Evolutionary conservation across 2,888 invertebrate genomes (phyloP).

Genomic region (Dryadula phaetusa): DNA sequence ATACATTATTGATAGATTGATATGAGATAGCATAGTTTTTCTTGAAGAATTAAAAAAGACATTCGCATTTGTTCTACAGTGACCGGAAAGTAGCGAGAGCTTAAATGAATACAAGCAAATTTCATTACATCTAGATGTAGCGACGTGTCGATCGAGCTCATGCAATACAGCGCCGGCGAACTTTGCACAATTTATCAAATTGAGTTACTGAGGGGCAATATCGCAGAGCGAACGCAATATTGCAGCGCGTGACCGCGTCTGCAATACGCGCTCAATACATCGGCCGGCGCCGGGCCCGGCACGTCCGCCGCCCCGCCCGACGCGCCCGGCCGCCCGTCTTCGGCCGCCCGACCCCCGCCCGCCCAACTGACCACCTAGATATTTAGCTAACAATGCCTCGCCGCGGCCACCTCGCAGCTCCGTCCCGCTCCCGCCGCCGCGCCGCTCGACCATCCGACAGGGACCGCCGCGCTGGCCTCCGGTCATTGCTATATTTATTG

Average conservation of each 20-base stretch:
- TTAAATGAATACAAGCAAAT: conserved; percentile 43
- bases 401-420: conserved; percentile 64
- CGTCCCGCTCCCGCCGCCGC: conserved; percentile 67
- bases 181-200: conserved; percentile 83
- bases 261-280: conserved; percentile 85
- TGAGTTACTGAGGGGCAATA: conserved; percentile 83
- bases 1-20: too few relatives aligned
- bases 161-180: conserved; percentile 72
- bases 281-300: conserved; percentile 79
- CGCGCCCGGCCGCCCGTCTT: conserved; percentile 64
- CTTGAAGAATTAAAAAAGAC: neutral
- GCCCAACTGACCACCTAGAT: conserved; percentile 81
- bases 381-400: conserved; percentile 84
- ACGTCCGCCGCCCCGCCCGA: conserved; percentile 74
- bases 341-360: conserved; percentile 59
- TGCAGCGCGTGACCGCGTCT: conserved; percentile 85
- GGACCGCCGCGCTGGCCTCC: conserved; percentile 70
- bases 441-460: conserved; percentile 59
- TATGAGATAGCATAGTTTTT: too few relatives aligned
- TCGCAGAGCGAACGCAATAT: conserved; percentile 83
- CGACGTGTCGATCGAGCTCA: conserved; percentile 66
- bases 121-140: conserved; percentile 52
- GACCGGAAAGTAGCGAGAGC: conserved; percentile 11
- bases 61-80: neutral
- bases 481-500: conserved; percentile 84